Base-by-base conservation (phyloP, 2,113 vertebrate genomes). In the Engraulis encrasicolus region DNA sequence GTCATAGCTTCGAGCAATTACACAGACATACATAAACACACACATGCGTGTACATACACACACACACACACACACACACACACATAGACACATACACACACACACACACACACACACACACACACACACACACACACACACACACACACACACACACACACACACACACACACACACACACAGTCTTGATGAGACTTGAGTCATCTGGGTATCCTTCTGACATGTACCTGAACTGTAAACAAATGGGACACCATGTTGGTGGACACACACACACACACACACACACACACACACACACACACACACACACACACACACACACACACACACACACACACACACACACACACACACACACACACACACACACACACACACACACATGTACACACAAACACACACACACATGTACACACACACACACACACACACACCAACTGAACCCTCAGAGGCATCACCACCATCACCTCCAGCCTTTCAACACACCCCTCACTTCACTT, bases 1-100 rank as follows among this genome's bases (percentile, higher is more conserved):
- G n/a, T 31, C 49, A 27, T 80, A 66, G 45, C 80, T 82, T n/a
- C 6, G 58, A 61, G 88, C 52, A 89, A 87, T 86, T 84, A 91
- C 90, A 90, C 87, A 86, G n/a, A 40, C 81, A 81, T 78, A 88
- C 38, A 49, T 18, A 84, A 50, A 85, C 85, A 86, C 86, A 77
- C 23, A 18, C 6, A 45, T 34, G 23, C 36, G 27, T 15, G 6
- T 11, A 34, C n/a, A 7, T 34, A 20, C 1, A 6, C 34, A 19
- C 1, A 36, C n/a, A 40, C 18, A 31, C 38, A 15, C 14, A 27
- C 45, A n/a, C 18, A 40, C 12, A 50, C 19, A 45, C 40, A 45
- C 40, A 45, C 40, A 45, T 3, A 45, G 9, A 9, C 40, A 45
- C n/a, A 7, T 34, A 20, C 1, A 6, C 34, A 19, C 1, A 36